Base-by-base conservation (phyloP, 2,113 vertebrate species). In the Beaufortia kweichowensis region DNA sequence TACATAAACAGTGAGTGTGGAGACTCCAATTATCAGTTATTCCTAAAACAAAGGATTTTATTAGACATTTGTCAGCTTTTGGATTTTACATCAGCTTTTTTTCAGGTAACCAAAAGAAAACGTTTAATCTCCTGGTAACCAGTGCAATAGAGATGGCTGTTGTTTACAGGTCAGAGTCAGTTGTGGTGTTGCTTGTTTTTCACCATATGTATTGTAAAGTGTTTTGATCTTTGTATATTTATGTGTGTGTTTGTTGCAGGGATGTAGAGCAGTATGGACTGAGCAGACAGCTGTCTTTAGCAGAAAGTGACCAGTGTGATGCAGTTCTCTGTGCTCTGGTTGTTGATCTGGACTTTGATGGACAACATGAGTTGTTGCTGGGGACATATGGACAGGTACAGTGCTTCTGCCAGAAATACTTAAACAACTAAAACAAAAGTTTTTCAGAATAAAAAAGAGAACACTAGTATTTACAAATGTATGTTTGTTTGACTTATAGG, bases 71-170 rank as follows among this genome's bases (percentile, higher is more conserved):
- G 21, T 29, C 10, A 72, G 66, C 3, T 23, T 60, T 65, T 35
- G 17, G 43, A 48, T 50, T 66, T 1, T 21, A 21, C 7, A 33
- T 48, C 4, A 4, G 17, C 11, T 21, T 41, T 63, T 26, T 70
- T 65, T 69, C 62, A 85, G 72, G 57, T 8, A 65, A 19, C 28
- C 23, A 46, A 71, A 33, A 2, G 63, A 15, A 72, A 73, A 33
- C 81, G 57, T 94, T 93, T 87, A 94, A 93, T 12, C 84, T 97
- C 17, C 86, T 97, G 2, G 93, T 96, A 21, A 92, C 93, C 81
- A 95, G 95, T 74, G 91, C 93, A n/a, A 86, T 95, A 55, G 95
- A 97, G 81, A 92, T 93, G 15, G 93, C 95, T 0, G 93, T 95
- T 1, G 92, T 97, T 4, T 97, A 96, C 83, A 90, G 94, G 95